Evolutionary conservation across 2,797 vertebrate species (phyloP).

Genomic region (Sebastes steindachneri): DNA sequence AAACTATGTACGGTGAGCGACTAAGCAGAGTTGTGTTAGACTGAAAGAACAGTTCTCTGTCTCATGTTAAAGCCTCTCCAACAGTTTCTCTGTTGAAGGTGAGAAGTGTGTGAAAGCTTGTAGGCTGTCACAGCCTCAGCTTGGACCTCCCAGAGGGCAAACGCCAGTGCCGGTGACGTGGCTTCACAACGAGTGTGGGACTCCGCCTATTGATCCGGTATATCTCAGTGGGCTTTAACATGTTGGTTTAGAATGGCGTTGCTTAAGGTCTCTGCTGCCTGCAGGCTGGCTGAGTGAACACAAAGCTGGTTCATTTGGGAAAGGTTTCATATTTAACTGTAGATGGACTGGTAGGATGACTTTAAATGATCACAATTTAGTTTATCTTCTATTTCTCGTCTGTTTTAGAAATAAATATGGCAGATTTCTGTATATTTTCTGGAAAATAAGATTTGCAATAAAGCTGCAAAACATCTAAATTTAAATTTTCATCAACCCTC

Average conservation of each 20-base stretch:
- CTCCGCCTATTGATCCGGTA: slow-evolving; percentile 57
- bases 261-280: slow-evolving; percentile 38
- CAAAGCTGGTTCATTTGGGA: slow-evolving; percentile 3
- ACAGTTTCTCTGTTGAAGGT: slow-evolving; percentile 50
- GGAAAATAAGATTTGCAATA: neutral
- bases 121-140: slow-evolving; percentile 55
- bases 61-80: slow-evolving; percentile 22
- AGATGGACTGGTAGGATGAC: neutral
- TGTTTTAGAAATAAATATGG: neutral
- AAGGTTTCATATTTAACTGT: slow-evolving; percentile 26
- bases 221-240: slow-evolving; percentile 44
- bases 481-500: neutral
- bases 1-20: neutral
- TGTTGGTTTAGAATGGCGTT: slow-evolving; percentile 49
- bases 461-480: neutral
- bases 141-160: slow-evolving; percentile 67
- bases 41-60: neutral
- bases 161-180: neutral
- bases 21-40: neutral
- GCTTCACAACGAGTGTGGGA: slow-evolving; percentile 22
- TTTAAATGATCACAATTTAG: neutral
- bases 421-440: neutral
- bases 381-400: neutral
- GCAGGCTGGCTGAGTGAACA: slow-evolving; percentile 48
- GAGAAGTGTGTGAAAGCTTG: slow-evolving; percentile 69